phyloP scores from a whole-genome alignment of 2,113 vertebrate genomes.

The Sterna hirundo region DNA sequence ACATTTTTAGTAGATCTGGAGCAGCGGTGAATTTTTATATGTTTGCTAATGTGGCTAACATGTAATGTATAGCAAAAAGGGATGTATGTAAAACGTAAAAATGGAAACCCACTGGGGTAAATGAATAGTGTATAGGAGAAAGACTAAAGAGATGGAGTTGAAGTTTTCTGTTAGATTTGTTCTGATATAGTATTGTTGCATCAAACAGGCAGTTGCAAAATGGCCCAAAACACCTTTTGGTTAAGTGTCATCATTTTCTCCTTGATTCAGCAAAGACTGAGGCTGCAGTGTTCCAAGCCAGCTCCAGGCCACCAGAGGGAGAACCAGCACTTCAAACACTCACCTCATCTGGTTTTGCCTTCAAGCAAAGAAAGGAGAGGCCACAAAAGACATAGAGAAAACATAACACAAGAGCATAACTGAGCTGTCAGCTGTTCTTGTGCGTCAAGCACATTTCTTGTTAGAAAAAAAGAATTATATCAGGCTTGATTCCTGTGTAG shows the following conservation, averaged over 20 bases:
- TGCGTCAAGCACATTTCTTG: neutral
- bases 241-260: neutral
- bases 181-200: neutral
- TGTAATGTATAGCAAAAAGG: neutral
- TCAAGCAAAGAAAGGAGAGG: slow-evolving; percentile 10
- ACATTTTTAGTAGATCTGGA: neutral
- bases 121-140: neutral
- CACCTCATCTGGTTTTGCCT: slow-evolving; percentile 16
- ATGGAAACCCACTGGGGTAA: neutral
- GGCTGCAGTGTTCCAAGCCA: slow-evolving; percentile 9
- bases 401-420: neutral
- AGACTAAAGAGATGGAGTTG: neutral
- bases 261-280: neutral
- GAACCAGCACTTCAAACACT: slow-evolving; percentile 6
- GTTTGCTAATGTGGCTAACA: neutral
- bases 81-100: neutral
- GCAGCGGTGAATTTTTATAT: neutral
- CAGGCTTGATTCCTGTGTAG: neutral
- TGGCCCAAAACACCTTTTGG: neutral
- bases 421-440: neutral
- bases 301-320: neutral
- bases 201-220: neutral
- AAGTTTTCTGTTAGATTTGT: neutral
- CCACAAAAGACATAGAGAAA: neutral
- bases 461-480: neutral